Evolutionary conservation across 2,888 invertebrate genomes (phyloP).

Genomic region (Teleogryllus oceanicus): DNA sequence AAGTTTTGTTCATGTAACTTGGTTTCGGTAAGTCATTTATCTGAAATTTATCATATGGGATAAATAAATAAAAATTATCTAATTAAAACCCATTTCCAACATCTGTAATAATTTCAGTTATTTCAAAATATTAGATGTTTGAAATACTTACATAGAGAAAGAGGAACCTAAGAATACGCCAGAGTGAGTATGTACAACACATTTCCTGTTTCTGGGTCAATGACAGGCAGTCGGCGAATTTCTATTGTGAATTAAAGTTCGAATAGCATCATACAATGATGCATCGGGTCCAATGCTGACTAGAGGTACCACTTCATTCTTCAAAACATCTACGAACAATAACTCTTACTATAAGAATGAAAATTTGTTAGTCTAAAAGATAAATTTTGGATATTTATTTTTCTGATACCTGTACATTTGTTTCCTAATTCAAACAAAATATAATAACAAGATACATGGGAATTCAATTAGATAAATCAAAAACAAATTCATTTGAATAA

Average conservation of each 20-base stretch:
- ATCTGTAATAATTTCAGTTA: background rate
- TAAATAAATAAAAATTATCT: background rate
- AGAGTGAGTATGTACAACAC: constrained; percentile 98
- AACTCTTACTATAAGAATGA: background rate
- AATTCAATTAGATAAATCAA: too few relatives aligned
- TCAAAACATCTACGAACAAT: constrained; percentile 68
- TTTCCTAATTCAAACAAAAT: too few relatives aligned
- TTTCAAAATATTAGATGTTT: background rate
- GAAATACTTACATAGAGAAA: constrained; percentile 86
- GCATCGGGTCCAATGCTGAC: constrained; percentile 91
- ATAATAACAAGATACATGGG: too few relatives aligned
- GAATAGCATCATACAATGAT: constrained; percentile 89
- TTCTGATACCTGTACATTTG: too few relatives aligned
- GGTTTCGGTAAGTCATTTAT: constrained; percentile 92
- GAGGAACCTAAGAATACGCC: constrained; percentile 94
- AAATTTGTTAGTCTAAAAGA: background rate
- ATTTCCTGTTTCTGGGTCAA: constrained; percentile 91
- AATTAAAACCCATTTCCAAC: background rate
- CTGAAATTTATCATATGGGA: constrained; percentile 50
- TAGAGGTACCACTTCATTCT: constrained; percentile 79
- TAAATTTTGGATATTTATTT: too few relatives aligned
- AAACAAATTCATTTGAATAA: too few relatives aligned
- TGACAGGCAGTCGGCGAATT: constrained; percentile 97
- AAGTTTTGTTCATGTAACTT: constrained; percentile 76
- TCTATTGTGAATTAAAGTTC: constrained; percentile 85